Evolutionary conservation across 1,140 invertebrate genomes (phyloP), one percentile per base, ranked within the genome.

Genomic region (Drosophila biarmipes): DNA sequence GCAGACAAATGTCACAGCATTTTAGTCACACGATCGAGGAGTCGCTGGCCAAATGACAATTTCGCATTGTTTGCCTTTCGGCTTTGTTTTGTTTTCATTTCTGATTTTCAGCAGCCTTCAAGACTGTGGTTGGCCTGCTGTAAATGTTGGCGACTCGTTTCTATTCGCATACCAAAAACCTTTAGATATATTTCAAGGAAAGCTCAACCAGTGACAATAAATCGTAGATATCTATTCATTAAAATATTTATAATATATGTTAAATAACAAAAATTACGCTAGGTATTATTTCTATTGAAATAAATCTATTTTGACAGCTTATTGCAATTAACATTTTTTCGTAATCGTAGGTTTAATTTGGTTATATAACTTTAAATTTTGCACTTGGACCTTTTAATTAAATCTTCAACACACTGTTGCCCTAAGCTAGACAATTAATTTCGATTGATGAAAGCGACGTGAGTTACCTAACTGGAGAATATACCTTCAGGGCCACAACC

Each of bases 141-240:
- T 76, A 84, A 75, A 84, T 84, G 84, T 78, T 76, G 62, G 54
- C 51, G 73, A 72, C 68, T 63, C 63, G 49, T 58, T 58, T 21
- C 62, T 27, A 10, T 21, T 37, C 57, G n/a, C 31, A 27, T 45
- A 34, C 40, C 34, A n/a, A 24, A 49, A 40, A 58, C 35, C 40
- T 42, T 64, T 10, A 8, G 61, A 35, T 17, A 59, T 40, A 51
- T 66, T 78, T 59, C 52, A 51, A 59, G 35, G 71, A 52, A 51
- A n/a, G 38, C 11, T 11, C 14, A 10, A 42, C 57, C 74, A 84
- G 74, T 78, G 62, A 82, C 79, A 82, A 77, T 61, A 42, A 52
- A 19, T 64, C 49, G 15, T 4, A 1, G 4, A 21, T n/a, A n/a
- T n/a, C n/a, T n/a, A n/a, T n/a, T n/a, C n/a, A n/a, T n/a, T n/a